A percentile compares a stretch with the other conserved stretches of the same genome.
Conservation (phyloP, 1,140 invertebrate genomes). For the Orchestia grillus region DNA sequence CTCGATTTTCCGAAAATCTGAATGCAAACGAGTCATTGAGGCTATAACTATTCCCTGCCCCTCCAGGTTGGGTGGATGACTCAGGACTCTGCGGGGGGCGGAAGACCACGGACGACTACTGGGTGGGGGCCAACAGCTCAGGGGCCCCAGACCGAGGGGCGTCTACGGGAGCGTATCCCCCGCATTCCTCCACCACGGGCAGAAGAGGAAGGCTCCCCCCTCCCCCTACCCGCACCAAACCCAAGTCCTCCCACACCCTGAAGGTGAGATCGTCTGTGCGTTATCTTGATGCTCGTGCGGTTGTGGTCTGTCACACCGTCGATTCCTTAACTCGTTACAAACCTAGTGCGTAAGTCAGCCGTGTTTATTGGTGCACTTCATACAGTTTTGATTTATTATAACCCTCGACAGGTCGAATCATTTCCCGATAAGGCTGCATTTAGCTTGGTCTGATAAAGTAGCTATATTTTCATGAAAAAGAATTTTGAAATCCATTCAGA, state of each 20-base stretch:
- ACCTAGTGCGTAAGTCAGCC: too few species aligned
- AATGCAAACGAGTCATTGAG: too few species aligned
- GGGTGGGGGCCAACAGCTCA: slow-evolving; percentile 71
- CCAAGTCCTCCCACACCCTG: slow-evolving; percentile 81
- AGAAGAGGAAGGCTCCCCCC: slow-evolving; percentile 77
- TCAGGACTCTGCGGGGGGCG: slow-evolving; percentile 76
- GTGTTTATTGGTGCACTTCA: too few species aligned
- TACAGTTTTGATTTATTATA: too few species aligned
- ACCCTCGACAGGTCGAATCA: too few species aligned
- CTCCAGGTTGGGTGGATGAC: slow-evolving; percentile 78
- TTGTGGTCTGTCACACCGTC: not conserved
- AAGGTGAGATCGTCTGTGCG: slow-evolving; percentile 80
- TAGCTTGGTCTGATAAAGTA: too few species aligned
- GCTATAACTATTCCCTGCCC: not conserved
- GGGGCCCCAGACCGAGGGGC: not conserved
- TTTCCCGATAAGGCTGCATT: too few species aligned
- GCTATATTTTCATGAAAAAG: too few species aligned
- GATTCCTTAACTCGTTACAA: too few species aligned
- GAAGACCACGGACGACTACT: slow-evolving; percentile 68
- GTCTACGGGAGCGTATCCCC: slow-evolving; percentile 75
- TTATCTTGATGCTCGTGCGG: not conserved
- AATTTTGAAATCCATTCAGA: too few species aligned
- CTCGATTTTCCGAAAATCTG: too few species aligned
- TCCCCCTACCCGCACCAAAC: slow-evolving; percentile 79
- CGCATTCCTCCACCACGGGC: slow-evolving; percentile 87